A percentile compares a stretch with the other conserved stretches of the same genome.
Evolutionary conservation across 2,888 invertebrate species (phyloP).

Genomic region (Phortica okadai): DNA sequence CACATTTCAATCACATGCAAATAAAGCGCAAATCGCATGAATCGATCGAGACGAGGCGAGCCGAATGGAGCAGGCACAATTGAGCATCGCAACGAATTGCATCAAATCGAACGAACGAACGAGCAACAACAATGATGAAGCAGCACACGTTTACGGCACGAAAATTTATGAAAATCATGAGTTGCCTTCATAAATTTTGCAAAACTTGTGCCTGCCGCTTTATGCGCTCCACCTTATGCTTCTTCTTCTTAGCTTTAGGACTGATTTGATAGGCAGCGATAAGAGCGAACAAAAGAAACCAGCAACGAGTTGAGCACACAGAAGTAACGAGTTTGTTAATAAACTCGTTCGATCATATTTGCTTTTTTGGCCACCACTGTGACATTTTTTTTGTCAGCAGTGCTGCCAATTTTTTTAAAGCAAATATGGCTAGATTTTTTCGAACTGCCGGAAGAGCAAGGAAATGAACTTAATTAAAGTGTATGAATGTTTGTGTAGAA

Average conservation of each 20-base stretch:
- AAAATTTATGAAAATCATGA: slow-evolving; percentile 72
- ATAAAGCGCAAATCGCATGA: slow-evolving; percentile 46
- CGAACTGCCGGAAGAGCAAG: too few species aligned
- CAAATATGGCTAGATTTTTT: too few species aligned
- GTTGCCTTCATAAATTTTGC: slow-evolving; percentile 38
- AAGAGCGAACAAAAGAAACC: background rate
- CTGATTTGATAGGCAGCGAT: background rate
- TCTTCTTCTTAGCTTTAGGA: too few species aligned
- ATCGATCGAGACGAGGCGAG: slow-evolving; percentile 3
- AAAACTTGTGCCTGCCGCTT: background rate
- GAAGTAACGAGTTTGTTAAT: background rate
- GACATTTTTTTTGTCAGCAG: too few species aligned
- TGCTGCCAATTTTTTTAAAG: too few species aligned
- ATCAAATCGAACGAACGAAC: slow-evolving; percentile 2
- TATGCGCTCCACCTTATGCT: too few species aligned
- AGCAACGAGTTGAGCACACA: slow-evolving; percentile 48
- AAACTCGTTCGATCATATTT: slow-evolving; percentile 15
- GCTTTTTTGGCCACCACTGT: too few species aligned
- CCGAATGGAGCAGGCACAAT: background rate
- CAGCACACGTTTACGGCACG: slow-evolving; percentile 66
- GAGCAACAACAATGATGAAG: slow-evolving; percentile 51
- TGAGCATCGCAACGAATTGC: background rate
- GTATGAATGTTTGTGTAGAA: too few species aligned
- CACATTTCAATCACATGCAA: slow-evolving; percentile 73
- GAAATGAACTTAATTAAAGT: too few species aligned